Evolutionary conservation across 2,888 invertebrate genomes (phyloP).

Genomic region (Marasmarcha lunaedactyla): DNA sequence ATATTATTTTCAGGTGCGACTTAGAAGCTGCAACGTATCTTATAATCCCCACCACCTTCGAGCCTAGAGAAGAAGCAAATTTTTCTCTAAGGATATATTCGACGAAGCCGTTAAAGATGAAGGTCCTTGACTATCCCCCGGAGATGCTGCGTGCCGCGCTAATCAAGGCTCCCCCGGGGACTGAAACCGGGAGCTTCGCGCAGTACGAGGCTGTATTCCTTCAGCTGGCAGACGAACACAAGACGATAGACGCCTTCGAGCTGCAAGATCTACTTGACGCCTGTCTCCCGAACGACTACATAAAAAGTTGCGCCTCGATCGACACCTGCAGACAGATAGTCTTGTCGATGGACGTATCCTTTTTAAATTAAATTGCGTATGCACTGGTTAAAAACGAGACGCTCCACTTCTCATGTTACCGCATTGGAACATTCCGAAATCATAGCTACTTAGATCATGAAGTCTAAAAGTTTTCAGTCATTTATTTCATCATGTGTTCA

Average conservation of each 20-base stretch:
- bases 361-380: conserved; percentile 19
- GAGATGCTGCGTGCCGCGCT: conserved; percentile 79
- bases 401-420: no score
- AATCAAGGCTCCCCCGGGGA: conserved; percentile 78
- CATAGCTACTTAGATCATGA: no score
- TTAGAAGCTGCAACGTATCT: conserved; percentile 86
- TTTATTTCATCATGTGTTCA: no score
- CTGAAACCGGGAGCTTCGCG: conserved; percentile 79
- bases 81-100: conserved; percentile 88
- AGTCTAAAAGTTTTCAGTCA: no score
- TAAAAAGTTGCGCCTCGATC: conserved; percentile 92
- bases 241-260: conserved; percentile 91
- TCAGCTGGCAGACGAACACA: conserved; percentile 90
- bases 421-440: no score
- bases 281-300: conserved; percentile 93
- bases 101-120: conserved; percentile 80
- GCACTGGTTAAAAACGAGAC: no score
- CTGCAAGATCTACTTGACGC: conserved; percentile 90
- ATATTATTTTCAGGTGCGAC: conserved; percentile 72
- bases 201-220: conserved; percentile 93
- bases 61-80: conserved; percentile 89
- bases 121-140: conserved; percentile 76
- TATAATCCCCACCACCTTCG: conserved; percentile 91
- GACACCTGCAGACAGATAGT: conserved; percentile 93
- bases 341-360: conserved; percentile 88